phyloP scores from a whole-genome alignment of 2,888 invertebrate genomes.

The Epirrita christyi region DNA sequence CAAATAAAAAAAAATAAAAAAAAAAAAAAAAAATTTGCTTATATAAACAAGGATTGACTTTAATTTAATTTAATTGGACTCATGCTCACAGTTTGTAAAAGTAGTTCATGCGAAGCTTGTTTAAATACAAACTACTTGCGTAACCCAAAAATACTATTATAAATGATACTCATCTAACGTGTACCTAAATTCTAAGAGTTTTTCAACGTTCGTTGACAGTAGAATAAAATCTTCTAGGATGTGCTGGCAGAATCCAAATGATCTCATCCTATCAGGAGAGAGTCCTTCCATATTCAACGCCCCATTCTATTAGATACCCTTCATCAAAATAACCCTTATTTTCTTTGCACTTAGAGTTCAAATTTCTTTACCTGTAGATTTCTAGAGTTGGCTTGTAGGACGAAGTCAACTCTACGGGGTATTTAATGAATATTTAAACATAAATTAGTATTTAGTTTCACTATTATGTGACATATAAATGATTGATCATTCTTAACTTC shows the following conservation, averaged over 20 bases:
- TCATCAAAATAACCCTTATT: constrained; percentile 9
- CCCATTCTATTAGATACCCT: not conserved
- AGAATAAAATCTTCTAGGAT: not conserved
- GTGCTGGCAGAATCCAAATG: constrained; percentile 47
- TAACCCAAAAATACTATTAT: no score
- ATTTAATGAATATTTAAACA: constrained; percentile 32
- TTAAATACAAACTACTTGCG: no score
- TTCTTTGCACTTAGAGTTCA: constrained; percentile 1
- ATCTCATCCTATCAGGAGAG: constrained; percentile 65
- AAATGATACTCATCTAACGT: no score
- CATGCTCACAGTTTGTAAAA: no score
- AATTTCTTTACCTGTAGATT: constrained; percentile 10
- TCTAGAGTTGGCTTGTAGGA: constrained; percentile 38
- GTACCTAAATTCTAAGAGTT: no score
- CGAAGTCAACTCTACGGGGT: constrained; percentile 20
- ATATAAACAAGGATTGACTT: no score
- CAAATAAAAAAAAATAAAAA: no score
- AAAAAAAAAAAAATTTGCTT: no score
- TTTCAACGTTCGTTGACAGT: not conserved
- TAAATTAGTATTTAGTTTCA: constrained; percentile 37
- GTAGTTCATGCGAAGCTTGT: no score
- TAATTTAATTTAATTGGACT: no score
- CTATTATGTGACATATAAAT: constrained; percentile 39
- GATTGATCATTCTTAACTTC: constrained; percentile 31
- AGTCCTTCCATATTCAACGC: constrained; percentile 59